phyloP scores from a whole-genome alignment of 2,888 invertebrate species.

The Pinctada fucata region DNA sequence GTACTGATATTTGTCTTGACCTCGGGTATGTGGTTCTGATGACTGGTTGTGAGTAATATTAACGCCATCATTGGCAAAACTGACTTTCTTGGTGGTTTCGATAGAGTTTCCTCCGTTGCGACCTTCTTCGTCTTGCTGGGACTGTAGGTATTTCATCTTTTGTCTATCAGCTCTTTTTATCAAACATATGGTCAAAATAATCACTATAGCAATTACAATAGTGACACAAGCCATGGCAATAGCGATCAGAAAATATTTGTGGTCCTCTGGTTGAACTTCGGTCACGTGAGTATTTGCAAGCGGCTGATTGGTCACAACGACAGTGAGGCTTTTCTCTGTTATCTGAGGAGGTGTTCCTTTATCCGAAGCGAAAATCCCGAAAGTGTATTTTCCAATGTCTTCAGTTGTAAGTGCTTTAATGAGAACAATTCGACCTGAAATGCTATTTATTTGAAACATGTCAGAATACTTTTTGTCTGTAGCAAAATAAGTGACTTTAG shows the following conservation, averaged over 20 bases:
- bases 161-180: constrained; percentile 58
- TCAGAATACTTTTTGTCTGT: constrained; percentile 55
- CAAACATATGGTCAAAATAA: constrained; percentile 61
- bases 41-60: constrained; percentile 2
- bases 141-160: constrained; percentile 48
- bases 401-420: constrained; percentile 41
- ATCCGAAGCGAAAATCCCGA: constrained; percentile 61
- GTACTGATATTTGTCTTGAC: background rate
- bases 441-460: constrained; percentile 52
- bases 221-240: constrained; percentile 64
- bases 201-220: constrained; percentile 61
- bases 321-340: constrained; percentile 44
- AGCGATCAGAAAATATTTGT: constrained; percentile 60
- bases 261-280: constrained; percentile 35
- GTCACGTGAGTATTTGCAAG: constrained; percentile 38
- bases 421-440: constrained; percentile 50
- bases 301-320: constrained; percentile 55
- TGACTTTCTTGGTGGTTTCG: constrained; percentile 29
- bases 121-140: constrained; percentile 37
- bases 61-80: constrained; percentile 14
- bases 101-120: constrained; percentile 15
- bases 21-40: background rate
- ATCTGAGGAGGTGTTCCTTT: constrained; percentile 51
- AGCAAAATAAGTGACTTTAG: constrained; percentile 56
- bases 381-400: constrained; percentile 53